Evolutionary conservation across 2,113 vertebrate species (phyloP).

Genomic region (Pao palembangensis): DNA sequence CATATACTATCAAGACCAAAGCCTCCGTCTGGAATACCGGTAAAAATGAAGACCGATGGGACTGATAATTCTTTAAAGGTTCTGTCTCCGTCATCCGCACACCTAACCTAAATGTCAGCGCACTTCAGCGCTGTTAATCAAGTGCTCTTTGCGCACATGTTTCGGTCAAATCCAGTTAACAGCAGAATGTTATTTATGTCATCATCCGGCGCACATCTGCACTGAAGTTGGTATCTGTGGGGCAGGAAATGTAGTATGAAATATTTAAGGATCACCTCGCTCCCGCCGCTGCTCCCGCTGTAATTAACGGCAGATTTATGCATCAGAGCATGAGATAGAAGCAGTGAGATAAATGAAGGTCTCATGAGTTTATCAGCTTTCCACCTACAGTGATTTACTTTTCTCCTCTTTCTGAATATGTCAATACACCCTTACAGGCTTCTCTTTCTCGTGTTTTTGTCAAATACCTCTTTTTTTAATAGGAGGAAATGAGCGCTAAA

Average conservation of each 20-base stretch:
- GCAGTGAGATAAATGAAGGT: constrained; percentile 20
- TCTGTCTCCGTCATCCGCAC: constrained; percentile 39
- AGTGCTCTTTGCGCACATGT: constrained; percentile 35
- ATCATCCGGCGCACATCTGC: constrained; percentile 11
- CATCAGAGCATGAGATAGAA: background rate
- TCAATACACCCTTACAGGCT: background rate
- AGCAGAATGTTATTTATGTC: constrained; percentile 22
- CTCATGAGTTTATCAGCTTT: constrained; percentile 2
- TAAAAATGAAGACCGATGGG: constrained; percentile 40
- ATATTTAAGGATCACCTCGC: constrained; percentile 20
- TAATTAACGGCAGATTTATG: constrained; percentile 22
- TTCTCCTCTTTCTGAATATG: constrained; percentile 19
- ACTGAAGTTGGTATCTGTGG: constrained; percentile 16
- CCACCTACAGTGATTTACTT: background rate
- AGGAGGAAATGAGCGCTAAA: background rate
- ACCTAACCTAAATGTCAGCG: constrained; percentile 43
- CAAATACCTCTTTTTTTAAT: constrained; percentile 1
- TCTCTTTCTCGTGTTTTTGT: background rate
- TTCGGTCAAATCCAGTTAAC: constrained; percentile 50
- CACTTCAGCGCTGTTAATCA: constrained; percentile 39
- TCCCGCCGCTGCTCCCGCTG: constrained; percentile 3
- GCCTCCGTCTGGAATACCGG: constrained; percentile 26
- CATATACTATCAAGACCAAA: constrained; percentile 24
- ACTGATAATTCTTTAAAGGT: constrained; percentile 49
- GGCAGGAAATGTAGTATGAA: constrained; percentile 17